These are phyloP conservation scores for Alviniconcha strummeri DNA, from an alignment of 2,888 invertebrate genomes.

Conservation along the genomic window DNA sequence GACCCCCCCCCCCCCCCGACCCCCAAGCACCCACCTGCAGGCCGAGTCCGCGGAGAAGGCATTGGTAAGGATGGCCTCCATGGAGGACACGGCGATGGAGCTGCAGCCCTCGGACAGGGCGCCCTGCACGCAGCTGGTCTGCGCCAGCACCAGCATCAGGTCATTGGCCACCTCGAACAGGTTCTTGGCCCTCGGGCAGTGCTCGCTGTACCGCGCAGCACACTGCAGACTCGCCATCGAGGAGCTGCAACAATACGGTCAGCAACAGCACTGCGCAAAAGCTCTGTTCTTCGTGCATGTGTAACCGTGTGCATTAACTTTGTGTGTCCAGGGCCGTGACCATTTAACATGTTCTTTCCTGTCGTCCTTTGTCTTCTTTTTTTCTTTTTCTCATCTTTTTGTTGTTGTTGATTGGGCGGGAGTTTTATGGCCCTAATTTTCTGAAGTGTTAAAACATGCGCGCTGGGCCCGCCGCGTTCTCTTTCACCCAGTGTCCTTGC, in stretches of 20 bases:
- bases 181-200: slow-evolving; percentile 6
- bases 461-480: no score
- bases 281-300: no score
- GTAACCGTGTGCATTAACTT: no score
- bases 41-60: slow-evolving; percentile 21
- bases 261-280: no score
- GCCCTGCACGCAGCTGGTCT: slow-evolving; percentile 24
- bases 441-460: no score
- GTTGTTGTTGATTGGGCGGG: no score
- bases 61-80: slow-evolving; percentile 33
- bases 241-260: slow-evolving; percentile 16
- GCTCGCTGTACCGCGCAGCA: slow-evolving; percentile 22
- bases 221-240: slow-evolving; percentile 30
- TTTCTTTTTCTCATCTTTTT: no score
- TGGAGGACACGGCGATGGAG: slow-evolving; percentile 37
- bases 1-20: not conserved
- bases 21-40: slow-evolving; percentile 33
- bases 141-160: slow-evolving; percentile 26
- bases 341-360: no score
- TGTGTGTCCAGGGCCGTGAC: no score
- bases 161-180: slow-evolving; percentile 19
- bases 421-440: no score
- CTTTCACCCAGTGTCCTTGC: no score
- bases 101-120: slow-evolving; percentile 27
- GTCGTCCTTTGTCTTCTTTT: no score